Conservation (phyloP, 2,113 vertebrate genomes). For the Elaphurus davidianus region DNA sequence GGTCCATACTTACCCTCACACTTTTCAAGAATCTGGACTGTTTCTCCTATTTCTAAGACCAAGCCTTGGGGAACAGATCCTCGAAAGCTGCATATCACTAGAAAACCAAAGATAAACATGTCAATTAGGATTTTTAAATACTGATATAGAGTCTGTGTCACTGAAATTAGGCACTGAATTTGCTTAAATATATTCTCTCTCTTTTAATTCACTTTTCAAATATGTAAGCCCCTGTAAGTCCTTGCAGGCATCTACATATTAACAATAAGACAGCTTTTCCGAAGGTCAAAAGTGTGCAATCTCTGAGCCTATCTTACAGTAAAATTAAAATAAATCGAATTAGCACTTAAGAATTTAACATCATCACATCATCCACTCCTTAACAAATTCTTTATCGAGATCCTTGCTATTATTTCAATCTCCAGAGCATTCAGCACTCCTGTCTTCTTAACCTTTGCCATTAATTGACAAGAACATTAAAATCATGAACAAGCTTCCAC, state of each 20-base stretch:
- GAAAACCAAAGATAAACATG: slow-evolving; percentile 69
- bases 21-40: slow-evolving; percentile 98
- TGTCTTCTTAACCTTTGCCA: not conserved
- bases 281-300: not conserved
- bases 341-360: not conserved
- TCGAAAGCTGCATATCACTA: slow-evolving; percentile 98
- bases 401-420: not conserved
- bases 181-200: slow-evolving; percentile 9
- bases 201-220: not conserved
- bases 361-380: not conserved
- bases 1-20: slow-evolving; percentile 89
- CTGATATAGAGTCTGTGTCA: not conserved
- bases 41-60: slow-evolving; percentile 97
- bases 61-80: slow-evolving; percentile 93
- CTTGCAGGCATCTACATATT: not conserved
- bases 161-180: slow-evolving; percentile 26
- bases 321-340: not conserved
- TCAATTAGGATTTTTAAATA: slow-evolving; percentile 43
- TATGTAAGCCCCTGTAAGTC: not conserved
- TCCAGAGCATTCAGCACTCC: not conserved
- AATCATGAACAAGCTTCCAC: not conserved
- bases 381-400: not conserved
- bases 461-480: not conserved
- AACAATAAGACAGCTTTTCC: not conserved
- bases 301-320: not conserved